Evolutionary conservation across 2,113 vertebrate genomes (phyloP).

Genomic region (Alligator sinensis): DNA sequence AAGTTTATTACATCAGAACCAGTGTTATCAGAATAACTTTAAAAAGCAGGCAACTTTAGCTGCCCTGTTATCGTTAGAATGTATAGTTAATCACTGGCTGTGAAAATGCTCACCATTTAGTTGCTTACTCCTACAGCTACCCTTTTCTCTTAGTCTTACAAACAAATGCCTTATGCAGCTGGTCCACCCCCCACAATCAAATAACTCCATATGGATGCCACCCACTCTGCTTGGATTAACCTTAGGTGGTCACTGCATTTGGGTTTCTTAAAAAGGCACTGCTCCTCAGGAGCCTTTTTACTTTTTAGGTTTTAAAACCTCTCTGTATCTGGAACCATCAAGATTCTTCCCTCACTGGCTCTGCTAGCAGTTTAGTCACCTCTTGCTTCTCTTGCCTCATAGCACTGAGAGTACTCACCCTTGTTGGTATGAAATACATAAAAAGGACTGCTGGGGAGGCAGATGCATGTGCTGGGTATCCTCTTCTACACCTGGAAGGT

Average conservation of each 20-base stretch:
- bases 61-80: conserved; percentile 58
- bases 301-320: conserved; percentile 60
- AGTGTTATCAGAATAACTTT: conserved; percentile 58
- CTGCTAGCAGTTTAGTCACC: conserved; percentile 56
- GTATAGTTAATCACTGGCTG: conserved; percentile 42
- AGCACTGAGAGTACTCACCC: background rate
- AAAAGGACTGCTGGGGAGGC: background rate
- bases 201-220: conserved; percentile 59
- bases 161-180: conserved; percentile 69
- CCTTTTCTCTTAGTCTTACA: conserved; percentile 55
- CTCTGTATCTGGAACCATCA: conserved; percentile 53
- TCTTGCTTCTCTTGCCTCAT: conserved; percentile 54
- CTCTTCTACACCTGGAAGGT: background rate
- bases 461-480: accelerated
- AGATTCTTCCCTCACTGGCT: conserved; percentile 42
- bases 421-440: background rate
- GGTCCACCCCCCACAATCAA: conserved; percentile 27
- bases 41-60: conserved; percentile 60
- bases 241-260: conserved; percentile 67
- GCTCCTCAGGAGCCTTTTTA: conserved; percentile 43
- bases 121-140: conserved; percentile 40
- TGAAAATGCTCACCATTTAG: conserved; percentile 59
- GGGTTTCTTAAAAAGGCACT: conserved; percentile 53
- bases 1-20: conserved; percentile 51
- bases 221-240: conserved; percentile 71